Conservation (phyloP, 2,888 invertebrate genomes). For the Chesias legatella region DNA sequence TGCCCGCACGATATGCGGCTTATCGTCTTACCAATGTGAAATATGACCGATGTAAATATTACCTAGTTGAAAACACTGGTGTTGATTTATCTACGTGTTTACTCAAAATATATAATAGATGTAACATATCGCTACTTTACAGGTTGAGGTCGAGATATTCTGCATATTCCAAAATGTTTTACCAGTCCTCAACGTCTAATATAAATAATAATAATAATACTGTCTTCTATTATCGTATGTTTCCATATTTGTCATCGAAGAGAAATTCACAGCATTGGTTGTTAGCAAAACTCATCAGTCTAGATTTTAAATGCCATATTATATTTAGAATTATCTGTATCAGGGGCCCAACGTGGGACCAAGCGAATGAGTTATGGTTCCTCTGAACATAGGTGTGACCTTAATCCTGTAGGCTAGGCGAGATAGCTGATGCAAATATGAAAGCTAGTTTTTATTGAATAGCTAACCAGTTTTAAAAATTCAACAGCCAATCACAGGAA, state of each 20-base stretch:
- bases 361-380: slow-evolving; percentile 19
- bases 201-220: no score
- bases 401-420: slow-evolving; percentile 16
- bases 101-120: neutral
- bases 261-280: no score
- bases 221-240: no score
- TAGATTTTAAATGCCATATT: slow-evolving; percentile 7
- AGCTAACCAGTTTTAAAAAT: no score
- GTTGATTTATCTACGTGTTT: slow-evolving; percentile 21
- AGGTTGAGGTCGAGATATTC: no score
- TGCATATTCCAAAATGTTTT: no score
- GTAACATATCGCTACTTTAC: no score
- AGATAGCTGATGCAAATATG: neutral
- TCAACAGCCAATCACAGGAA: no score
- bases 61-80: slow-evolving; percentile 22
- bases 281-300: slow-evolving; percentile 6
- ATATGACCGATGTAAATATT: slow-evolving; percentile 40
- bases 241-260: no score
- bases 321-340: slow-evolving; percentile 12
- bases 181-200: no score
- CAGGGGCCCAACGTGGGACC: slow-evolving; percentile 6
- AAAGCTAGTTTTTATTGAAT: no score
- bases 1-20: slow-evolving; percentile 43
- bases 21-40: slow-evolving; percentile 47
- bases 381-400: slow-evolving; percentile 21